Evolutionary conservation across 2,113 vertebrate genomes (phyloP).

Genomic region (Delphinapterus leucas): DNA sequence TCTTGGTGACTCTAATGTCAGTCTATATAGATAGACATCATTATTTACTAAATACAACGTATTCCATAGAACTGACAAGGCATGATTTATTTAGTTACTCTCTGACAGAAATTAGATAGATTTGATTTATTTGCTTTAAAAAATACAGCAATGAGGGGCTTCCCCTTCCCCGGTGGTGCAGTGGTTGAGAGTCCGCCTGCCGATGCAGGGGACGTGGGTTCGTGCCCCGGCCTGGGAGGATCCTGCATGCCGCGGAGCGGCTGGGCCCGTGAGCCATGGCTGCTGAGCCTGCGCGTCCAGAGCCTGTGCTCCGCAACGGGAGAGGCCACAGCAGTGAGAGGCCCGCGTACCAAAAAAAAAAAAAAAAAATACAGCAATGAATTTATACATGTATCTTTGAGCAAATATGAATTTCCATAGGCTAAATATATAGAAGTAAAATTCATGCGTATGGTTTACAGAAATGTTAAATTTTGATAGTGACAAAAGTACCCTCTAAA

Average conservation of each 20-base stretch:
- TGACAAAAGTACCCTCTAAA: background rate
- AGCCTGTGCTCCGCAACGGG: no score
- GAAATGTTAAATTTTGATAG: background rate
- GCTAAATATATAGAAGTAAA: background rate
- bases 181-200: no score
- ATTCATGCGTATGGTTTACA: background rate
- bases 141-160: background rate
- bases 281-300: no score
- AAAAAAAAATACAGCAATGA: background rate
- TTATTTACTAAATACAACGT: background rate
- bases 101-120: constrained; percentile 1
- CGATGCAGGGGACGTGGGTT: no score
- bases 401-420: background rate
- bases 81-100: background rate
- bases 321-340: no score
- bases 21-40: background rate
- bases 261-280: no score
- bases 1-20: background rate
- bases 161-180: no score
- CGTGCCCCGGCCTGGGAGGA: no score
- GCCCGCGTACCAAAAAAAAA: no score
- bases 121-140: constrained; percentile 21
- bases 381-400: background rate
- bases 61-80: background rate
- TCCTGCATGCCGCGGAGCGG: no score